Base-by-base conservation (phyloP, 2,888 invertebrate species). In the Sphecodes monilicornis region DNA sequence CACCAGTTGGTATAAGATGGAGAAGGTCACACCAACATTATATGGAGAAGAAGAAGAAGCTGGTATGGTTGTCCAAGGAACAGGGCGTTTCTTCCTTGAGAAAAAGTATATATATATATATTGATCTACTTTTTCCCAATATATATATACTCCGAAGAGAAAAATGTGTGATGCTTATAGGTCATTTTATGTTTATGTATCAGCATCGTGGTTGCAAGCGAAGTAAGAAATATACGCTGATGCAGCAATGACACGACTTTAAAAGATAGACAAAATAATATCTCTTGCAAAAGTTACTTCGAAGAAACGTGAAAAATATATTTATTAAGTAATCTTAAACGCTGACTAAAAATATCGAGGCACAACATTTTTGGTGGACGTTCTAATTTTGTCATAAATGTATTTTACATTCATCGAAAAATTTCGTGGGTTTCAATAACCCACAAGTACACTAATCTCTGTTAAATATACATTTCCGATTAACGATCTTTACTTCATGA, bases 131-230 rank as follows among this genome's bases (percentile, higher is more conserved):
- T n/a, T n/a, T n/a, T n/a, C n/a, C n/a, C n/a, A n/a, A n/a, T n/a
- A n/a, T n/a, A n/a, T n/a, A n/a, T n/a, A n/a, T n/a, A n/a, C n/a
- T n/a, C n/a, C n/a, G 13, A 11, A 29, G 6, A 76, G 43, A 26
- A 36, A 68, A 68, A 68, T 10, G 18, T 68, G 18, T 46, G 68
- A 69, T 29, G 68, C 36, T 69, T 10, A 80, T 11, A 43, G 26
- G 4, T 22, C 4, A 64, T 82, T n/a, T 43, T n/a, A 74, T 43
- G 26, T 57, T 43, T 80, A 80, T 46, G 32, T 57, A 66, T 11
- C 29, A 16, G 18, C 76, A 46, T 18, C 26, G 13, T 36, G 41
- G 36, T 70, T 82, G 71, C 75, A 80, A 80, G 66, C 18, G 71
- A 54, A 75, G 71, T 41, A 50, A 74, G 5, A n/a, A 43, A 1